Conservation (phyloP, 2,113 vertebrate species). For the Catharus minimus region DNA sequence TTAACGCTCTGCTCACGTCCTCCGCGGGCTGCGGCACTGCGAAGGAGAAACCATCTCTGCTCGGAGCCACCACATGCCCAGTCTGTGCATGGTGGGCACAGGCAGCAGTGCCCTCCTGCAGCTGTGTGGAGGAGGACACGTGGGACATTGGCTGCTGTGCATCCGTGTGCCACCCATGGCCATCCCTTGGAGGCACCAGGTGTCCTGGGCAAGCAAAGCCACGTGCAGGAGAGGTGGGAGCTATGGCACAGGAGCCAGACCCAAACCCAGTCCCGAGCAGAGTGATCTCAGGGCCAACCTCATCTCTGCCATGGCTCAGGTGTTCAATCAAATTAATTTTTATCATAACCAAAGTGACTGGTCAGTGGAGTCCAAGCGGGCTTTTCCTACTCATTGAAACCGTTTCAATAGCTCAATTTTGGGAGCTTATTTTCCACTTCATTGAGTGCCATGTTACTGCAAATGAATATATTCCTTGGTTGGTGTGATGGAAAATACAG, state of each 20-base stretch:
- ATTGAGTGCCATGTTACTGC: slow-evolving; percentile 77
- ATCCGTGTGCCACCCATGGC: accelerated
- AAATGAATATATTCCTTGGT: slow-evolving; percentile 79
- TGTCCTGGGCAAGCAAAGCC: not conserved
- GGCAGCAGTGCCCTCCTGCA: accelerated
- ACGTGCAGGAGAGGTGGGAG: not conserved
- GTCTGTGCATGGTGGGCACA: accelerated
- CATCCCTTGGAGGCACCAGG: not conserved
- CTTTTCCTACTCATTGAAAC: slow-evolving; percentile 73
- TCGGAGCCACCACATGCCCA: accelerated
- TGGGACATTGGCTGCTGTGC: accelerated
- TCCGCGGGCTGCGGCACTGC: not conserved
- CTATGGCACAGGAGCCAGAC: not conserved
- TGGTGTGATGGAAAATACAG: slow-evolving; percentile 77
- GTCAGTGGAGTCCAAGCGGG: slow-evolving; percentile 70
- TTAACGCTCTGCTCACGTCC: not conserved
- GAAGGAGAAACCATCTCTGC: not conserved
- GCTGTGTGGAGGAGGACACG: accelerated
- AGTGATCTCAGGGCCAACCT: not conserved
- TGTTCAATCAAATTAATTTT: slow-evolving; percentile 68
- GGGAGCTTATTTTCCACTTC: slow-evolving; percentile 82
- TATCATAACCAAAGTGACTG: slow-evolving; percentile 53
- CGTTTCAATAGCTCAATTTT: slow-evolving; percentile 70
- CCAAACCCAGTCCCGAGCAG: accelerated
- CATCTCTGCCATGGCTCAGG: not conserved